phyloP scores from a whole-genome alignment of 2,113 vertebrate genomes.

The Pseudopipra pipra region DNA sequence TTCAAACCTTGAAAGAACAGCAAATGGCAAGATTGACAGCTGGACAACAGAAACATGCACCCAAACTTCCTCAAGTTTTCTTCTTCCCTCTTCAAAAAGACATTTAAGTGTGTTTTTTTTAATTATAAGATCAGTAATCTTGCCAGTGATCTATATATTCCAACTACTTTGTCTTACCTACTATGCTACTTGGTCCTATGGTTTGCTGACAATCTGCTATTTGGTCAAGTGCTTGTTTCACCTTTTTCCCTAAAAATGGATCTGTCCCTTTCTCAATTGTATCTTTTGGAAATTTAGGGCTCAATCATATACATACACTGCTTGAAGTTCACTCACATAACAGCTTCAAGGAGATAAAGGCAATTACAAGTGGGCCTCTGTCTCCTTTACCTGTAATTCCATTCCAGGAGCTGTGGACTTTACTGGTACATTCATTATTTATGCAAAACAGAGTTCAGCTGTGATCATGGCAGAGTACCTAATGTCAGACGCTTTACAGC shows the following conservation, averaged over 20 bases:
- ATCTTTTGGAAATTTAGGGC: neutral
- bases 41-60: neutral
- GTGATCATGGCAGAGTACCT: neutral
- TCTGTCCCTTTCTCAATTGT: neutral
- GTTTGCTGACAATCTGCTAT: neutral
- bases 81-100: neutral
- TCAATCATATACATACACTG: neutral
- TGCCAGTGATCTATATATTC: neutral
- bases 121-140: neutral
- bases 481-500: neutral
- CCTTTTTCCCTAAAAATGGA: neutral
- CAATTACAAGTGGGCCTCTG: neutral
- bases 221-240: neutral
- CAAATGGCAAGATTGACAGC: neutral
- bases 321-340: neutral
- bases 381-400: neutral
- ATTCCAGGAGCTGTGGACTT: neutral
- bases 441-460: neutral
- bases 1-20: slow-evolving; percentile 83
- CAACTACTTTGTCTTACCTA: neutral
- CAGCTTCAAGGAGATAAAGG: neutral
- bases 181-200: neutral
- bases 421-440: neutral
- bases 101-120: neutral
- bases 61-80: neutral